Base-by-base conservation (phyloP, 2,888 invertebrate genomes). In the Glyphotaelius pellucidus region DNA sequence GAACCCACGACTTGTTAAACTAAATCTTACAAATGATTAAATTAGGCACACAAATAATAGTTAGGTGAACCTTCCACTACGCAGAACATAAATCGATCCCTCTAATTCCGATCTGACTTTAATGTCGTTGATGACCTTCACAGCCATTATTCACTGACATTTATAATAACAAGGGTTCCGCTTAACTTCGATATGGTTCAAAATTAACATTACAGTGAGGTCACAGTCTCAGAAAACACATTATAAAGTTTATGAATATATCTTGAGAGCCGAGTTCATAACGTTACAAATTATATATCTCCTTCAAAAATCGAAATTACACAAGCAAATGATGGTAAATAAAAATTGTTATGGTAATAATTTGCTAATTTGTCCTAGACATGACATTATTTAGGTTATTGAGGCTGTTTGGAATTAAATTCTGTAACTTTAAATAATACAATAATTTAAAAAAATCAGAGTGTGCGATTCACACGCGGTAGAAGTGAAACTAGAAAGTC, bases 111-210 rank as follows among this genome's bases (percentile, higher is more conserved):
- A 67, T 25, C 15, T 25, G 52, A 67, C 52, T 67, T 67, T 67
- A 67, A 67, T 67, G 52, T 67, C 52, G 5, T 25, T 67, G 52
- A 67, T 67, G 52, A 67, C 52, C 52, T 67, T 67, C 52, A 67
- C 7, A 19, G 52, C 52, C 52, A 67, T 67, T 67, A 67, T 67
- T 67, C 52, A 67, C 52, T 83, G 83, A 83, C 32, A 83, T 83
- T 83, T 83, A 83, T 32, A 83, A 83, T 83, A 83, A 32, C 12
- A 83, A 35, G 83, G 81, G 83, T 83, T 31, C 31, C 5, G 19
- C 9, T 83, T 31, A 35, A 35, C 83, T 32, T 83, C 35, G 35
- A 15, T 47, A 15, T 47, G 15, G 47, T 47, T 47, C 47, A 47
- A 47, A 15, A 67, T 67, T 67, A 25, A 67, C 52, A 25, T 67